phyloP scores from a whole-genome alignment of 2,888 invertebrate genomes.

The Xestia ashworthii region DNA sequence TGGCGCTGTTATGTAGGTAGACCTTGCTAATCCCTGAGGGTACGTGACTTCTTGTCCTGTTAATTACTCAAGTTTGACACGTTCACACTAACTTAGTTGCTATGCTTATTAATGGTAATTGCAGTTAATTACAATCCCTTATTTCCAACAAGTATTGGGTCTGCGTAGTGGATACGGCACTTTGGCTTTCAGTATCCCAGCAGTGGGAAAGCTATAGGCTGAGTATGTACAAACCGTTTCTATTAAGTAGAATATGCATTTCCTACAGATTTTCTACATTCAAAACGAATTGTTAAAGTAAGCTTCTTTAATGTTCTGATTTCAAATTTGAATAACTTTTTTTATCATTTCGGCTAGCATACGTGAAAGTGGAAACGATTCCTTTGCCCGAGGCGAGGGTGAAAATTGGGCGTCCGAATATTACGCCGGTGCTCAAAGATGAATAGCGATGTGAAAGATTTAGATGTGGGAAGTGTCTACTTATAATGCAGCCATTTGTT shows the following conservation, averaged over 20 bases:
- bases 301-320: slow-evolving; percentile 7
- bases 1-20: neutral
- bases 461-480: slow-evolving; percentile 23
- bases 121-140: slow-evolving; percentile 12
- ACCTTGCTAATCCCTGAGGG: neutral
- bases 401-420: slow-evolving; percentile 53
- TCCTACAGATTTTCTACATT: neutral
- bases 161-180: neutral
- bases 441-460: slow-evolving; percentile 39
- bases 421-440: slow-evolving; percentile 22
- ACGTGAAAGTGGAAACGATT: slow-evolving; percentile 37
- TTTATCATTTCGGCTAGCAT: slow-evolving; percentile 28
- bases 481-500: slow-evolving; percentile 1
- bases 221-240: neutral
- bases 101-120: slow-evolving; percentile 28
- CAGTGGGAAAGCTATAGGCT: neutral
- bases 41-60: slow-evolving; percentile 52
- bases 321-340: slow-evolving; percentile 16
- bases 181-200: neutral
- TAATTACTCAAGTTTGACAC: slow-evolving; percentile 44
- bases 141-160: neutral
- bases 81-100: slow-evolving; percentile 27
- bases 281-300: neutral
- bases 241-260: neutral
- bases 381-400: slow-evolving; percentile 48